Percentiles rank a stretch among this genome's conserved stretches.
These are phyloP conservation scores for Limosa lapponica DNA, from an alignment of 2,797 vertebrate species.

Conservation along the genomic window DNA sequence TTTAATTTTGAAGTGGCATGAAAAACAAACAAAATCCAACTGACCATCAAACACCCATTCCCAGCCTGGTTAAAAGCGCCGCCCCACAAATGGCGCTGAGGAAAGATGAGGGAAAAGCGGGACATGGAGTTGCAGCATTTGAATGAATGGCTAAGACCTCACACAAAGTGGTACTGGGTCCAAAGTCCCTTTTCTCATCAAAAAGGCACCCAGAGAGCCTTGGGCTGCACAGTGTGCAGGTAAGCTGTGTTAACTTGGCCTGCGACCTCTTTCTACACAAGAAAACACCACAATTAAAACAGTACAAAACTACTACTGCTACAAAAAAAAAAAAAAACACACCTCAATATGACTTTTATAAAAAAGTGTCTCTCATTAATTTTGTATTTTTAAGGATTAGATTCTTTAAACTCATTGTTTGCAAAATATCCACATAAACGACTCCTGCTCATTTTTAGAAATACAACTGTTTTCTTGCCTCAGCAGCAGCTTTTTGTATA, in stretches of 20 bases:
- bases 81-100: neutral
- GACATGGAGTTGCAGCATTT: fast-evolving
- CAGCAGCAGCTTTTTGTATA: neutral
- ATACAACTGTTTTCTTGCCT: fast-evolving
- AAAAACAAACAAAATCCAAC: neutral
- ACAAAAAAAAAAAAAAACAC: neutral
- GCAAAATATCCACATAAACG: neutral
- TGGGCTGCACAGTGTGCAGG: neutral
- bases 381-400: neutral
- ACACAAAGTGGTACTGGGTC: neutral
- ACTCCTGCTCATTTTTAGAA: neutral
- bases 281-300: neutral
- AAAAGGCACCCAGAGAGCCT: neutral
- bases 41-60: too few relatives aligned
- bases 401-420: neutral
- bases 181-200: neutral
- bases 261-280: neutral
- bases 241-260: neutral
- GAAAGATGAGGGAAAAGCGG: neutral
- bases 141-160: neutral
- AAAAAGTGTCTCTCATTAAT: fast-evolving
- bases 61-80: neutral
- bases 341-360: fast-evolving
- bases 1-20: neutral
- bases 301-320: fast-evolving